Percentiles rank a stretch among this genome's conserved stretches.
Evolutionary conservation across 2,888 invertebrate species (phyloP).

Genomic region (Pristionchus maxplancki): DNA sequence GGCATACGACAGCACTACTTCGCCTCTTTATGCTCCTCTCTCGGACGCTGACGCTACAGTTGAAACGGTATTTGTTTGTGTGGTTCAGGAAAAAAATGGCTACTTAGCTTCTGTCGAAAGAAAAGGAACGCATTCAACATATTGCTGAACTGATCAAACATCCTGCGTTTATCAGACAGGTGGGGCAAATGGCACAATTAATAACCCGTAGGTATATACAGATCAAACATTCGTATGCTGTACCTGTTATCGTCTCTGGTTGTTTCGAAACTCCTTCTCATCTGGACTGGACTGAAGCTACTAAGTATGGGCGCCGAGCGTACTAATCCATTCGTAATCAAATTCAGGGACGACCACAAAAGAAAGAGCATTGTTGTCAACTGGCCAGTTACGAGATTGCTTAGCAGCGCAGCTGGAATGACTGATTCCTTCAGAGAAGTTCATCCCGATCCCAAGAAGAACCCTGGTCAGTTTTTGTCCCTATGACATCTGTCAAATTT

Average conservation of each 20-base stretch:
- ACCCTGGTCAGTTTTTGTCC: background rate
- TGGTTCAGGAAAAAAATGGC: too few species aligned
- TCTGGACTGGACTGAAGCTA: background rate
- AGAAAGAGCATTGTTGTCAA: background rate
- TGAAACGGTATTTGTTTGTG: too few species aligned
- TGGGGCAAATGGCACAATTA: too few species aligned
- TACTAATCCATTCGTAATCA: background rate
- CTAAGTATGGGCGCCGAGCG: background rate
- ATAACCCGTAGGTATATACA: background rate
- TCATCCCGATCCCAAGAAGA: background rate
- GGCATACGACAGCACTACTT: too few species aligned
- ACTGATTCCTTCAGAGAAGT: background rate
- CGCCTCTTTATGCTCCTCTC: too few species aligned
- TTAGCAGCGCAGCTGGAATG: background rate
- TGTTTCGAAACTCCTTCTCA: background rate
- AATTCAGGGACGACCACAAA: too few species aligned
- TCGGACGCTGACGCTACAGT: too few species aligned
- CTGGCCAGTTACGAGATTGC: background rate
- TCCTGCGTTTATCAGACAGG: too few species aligned
- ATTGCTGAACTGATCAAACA: too few species aligned
- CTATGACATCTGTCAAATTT: too few species aligned
- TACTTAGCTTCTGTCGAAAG: too few species aligned
- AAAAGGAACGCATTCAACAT: too few species aligned
- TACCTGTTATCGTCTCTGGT: background rate
- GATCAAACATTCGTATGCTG: background rate